phyloP scores from a whole-genome alignment of 2,797 vertebrate species.

The Microcaecilia unicolor region DNA sequence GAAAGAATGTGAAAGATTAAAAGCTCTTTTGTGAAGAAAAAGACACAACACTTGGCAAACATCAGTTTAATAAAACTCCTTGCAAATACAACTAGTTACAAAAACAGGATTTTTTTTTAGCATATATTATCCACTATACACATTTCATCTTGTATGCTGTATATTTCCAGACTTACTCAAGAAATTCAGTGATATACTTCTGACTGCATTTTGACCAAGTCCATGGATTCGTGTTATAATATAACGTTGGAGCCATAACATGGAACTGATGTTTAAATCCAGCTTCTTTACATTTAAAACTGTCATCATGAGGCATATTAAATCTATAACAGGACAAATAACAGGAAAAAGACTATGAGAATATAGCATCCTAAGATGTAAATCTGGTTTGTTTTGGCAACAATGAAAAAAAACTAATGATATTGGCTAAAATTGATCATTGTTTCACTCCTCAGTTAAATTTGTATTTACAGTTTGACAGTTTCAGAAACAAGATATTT shows the following conservation, averaged over 20 bases:
- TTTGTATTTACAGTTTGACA: too few relatives aligned
- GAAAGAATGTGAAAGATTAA: background rate
- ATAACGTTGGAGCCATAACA: conserved; percentile 93
- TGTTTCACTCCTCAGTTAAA: too few relatives aligned
- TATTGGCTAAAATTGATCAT: too few relatives aligned
- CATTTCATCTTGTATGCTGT: too few relatives aligned
- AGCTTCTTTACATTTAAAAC: conserved; percentile 85
- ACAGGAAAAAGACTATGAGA: too few relatives aligned
- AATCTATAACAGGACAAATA: conserved; percentile 62
- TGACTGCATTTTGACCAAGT: conserved; percentile 97
- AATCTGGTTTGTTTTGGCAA: too few relatives aligned
- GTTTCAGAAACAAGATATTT: too few relatives aligned
- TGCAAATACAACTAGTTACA: background rate
- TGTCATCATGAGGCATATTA: conserved; percentile 94
- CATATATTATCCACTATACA: too few relatives aligned
- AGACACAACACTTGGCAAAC: background rate
- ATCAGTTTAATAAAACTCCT: background rate
- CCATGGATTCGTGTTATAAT: conserved; percentile 92
- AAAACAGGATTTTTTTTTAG: too few relatives aligned
- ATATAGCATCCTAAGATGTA: too few relatives aligned
- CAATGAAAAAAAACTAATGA: too few relatives aligned
- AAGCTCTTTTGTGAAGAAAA: background rate
- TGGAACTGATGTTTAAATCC: conserved; percentile 86
- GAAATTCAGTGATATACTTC: conserved; percentile 94
- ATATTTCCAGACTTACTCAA: conserved; percentile 83